Evolutionary conservation across 2,888 invertebrate species (phyloP), one percentile per base, ranked within the genome.

Genomic region (Metallyticus violacea): DNA sequence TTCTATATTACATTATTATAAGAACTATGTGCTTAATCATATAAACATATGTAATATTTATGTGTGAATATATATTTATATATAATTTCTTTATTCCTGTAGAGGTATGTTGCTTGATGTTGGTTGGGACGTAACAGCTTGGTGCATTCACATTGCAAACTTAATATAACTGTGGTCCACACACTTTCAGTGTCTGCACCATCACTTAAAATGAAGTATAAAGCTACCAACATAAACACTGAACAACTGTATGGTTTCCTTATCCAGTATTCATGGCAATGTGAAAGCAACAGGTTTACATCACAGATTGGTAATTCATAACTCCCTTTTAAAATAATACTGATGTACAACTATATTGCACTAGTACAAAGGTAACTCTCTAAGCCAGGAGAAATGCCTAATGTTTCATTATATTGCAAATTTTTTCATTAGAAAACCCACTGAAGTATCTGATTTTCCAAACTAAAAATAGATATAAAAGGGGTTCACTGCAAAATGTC

Each of bases 11-110:
- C 81, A 84, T n/a, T n/a, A n/a, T 82, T 80, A 87, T 86, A 84
- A 78, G 85, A 87, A 85, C 85, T 86, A 87, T 85, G 77, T 86
- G 78, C 85, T 81, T 86, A 86, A 81, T 79, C 28, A 86, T 79
- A 87, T 62, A 84, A 82, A 80, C 81, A 86, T 86, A 86, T 80
- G n/a, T n/a, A n/a, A n/a, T n/a, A n/a, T n/a, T n/a, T n/a, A n/a
- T n/a, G 81, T 81, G 81, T 15, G 15, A 15, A 62, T 62, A 62
- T 62, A 62, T 62, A 62, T 62, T 15, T 62, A 22, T 62, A 62
- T 62, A 62, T 62, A 62, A 62, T 62, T 62, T 62, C 3, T 62
- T n/a, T n/a, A n/a, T n/a, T n/a, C n/a, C n/a, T 9, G 40, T 62
- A 62, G 40, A 62, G 40, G 40, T 62, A 62, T 22, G 40, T 9